phyloP scores from a whole-genome alignment of 1,140 invertebrate species.

The Hirudo medicinalis region DNA sequence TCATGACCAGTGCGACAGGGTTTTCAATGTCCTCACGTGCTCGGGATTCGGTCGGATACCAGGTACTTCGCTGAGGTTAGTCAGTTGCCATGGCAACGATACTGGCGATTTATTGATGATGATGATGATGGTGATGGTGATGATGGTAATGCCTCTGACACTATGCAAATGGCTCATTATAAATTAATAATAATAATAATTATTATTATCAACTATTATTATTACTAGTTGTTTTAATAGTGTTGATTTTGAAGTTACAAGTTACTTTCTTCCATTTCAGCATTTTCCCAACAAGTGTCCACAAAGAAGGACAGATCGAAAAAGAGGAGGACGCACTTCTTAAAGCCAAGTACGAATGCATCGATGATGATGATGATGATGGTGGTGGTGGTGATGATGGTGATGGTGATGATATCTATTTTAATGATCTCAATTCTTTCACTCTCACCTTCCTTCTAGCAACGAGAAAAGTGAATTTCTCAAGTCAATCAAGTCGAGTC shows the following conservation, averaged over 20 bases:
- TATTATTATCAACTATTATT: too few species aligned
- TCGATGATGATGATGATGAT: not conserved
- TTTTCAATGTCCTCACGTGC: not conserved
- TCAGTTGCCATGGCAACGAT: too few species aligned
- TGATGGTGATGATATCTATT: not conserved
- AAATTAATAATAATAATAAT: too few species aligned
- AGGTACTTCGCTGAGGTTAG: not conserved
- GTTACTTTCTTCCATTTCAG: not conserved
- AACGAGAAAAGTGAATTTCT: slow-evolving; percentile 34
- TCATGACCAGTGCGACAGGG: not conserved
- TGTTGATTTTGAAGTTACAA: not conserved
- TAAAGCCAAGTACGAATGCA: not conserved
- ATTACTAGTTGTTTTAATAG: too few species aligned
- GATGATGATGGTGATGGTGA: not conserved
- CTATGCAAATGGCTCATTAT: not conserved
- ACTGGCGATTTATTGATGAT: not conserved
- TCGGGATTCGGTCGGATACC: not conserved
- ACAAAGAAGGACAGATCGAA: slow-evolving; percentile 1
- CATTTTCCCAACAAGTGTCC: slow-evolving; percentile 6
- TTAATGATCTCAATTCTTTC: not conserved
- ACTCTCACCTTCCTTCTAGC: not conserved
- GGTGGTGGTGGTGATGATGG: not conserved
- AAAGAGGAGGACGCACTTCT: not conserved
- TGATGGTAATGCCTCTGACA: not conserved
- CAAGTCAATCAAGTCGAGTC: slow-evolving; percentile 49